A percentile compares a stretch with the other conserved stretches of the same genome.
phyloP scores from a whole-genome alignment of 2,888 invertebrate species.

The Phorcus lineatus region DNA sequence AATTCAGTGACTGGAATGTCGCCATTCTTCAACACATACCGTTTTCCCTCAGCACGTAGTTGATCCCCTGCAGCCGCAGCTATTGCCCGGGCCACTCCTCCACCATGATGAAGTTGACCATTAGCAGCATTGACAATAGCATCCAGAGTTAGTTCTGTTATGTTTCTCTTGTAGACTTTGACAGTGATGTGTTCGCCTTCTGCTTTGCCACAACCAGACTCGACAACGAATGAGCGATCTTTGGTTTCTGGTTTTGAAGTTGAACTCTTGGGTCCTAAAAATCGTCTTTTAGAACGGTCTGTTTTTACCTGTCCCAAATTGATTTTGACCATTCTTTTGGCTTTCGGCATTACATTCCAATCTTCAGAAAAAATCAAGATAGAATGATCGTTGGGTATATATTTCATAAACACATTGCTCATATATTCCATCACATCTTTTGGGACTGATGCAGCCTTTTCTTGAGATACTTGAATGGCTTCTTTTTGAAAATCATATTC shows the following conservation, averaged over 20 bases:
- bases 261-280: not conserved
- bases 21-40: not conserved
- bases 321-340: too few relatives aligned
- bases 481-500: too few relatives aligned
- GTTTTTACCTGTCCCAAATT: too few relatives aligned
- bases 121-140: constrained; percentile 62
- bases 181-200: not conserved
- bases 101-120: constrained; percentile 50
- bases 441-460: too few relatives aligned
- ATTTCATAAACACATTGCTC: too few relatives aligned
- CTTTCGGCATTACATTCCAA: too few relatives aligned
- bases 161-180: constrained; percentile 42
- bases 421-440: too few relatives aligned
- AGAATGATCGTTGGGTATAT: too few relatives aligned
- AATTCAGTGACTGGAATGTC: not conserved
- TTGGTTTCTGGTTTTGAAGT: not conserved
- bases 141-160: constrained; percentile 50
- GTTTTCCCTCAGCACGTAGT: not conserved
- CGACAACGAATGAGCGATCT: not conserved
- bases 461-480: too few relatives aligned
- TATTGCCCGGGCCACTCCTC: constrained; percentile 56
- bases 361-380: too few relatives aligned
- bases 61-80: constrained; percentile 42
- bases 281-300: too few relatives aligned
- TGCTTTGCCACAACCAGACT: not conserved